A percentile compares a stretch with the other conserved stretches of the same genome.
phyloP scores from a whole-genome alignment of 2,113 vertebrate genomes.

The Coryphaenoides rupestris region DNA sequence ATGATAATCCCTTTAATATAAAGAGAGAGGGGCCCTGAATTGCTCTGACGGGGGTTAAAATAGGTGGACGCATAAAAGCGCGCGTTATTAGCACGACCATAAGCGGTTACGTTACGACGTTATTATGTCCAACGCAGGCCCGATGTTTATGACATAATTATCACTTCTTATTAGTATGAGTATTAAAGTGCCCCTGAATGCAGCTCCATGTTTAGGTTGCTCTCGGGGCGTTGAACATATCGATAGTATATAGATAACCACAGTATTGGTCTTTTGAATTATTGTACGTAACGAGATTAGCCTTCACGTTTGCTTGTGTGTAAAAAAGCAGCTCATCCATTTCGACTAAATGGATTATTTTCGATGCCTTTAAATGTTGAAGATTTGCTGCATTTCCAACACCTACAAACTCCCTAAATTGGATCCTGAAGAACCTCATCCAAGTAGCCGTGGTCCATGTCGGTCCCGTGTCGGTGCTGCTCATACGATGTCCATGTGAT shows the following conservation, averaged over 20 bases:
- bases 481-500: conserved; percentile 14
- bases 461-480: neutral
- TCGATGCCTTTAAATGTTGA: conserved; percentile 48
- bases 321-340: conserved; percentile 60
- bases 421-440: conserved; percentile 31
- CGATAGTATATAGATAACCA: too few species aligned
- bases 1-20: conserved; percentile 56
- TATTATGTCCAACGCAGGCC: too few species aligned
- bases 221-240: too few species aligned
- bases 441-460: conserved; percentile 26
- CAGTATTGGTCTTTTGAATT: too few species aligned
- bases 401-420: conserved; percentile 23
- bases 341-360: conserved; percentile 62
- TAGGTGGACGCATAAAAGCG: too few species aligned
- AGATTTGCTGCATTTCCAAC: conserved; percentile 39
- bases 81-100: too few species aligned
- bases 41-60: conserved; percentile 20
- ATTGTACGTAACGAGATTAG: too few species aligned
- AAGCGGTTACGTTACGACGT: too few species aligned
- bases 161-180: too few species aligned
- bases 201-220: too few species aligned
- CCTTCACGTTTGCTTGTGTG: conserved; percentile 8
- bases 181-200: too few species aligned
- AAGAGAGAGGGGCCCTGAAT: conserved; percentile 29
- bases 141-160: too few species aligned